A percentile compares a stretch with the other conserved stretches of the same genome.
Evolutionary conservation across 2,888 invertebrate species (phyloP).

Genomic region (Rhaphigaster nebulosa): DNA sequence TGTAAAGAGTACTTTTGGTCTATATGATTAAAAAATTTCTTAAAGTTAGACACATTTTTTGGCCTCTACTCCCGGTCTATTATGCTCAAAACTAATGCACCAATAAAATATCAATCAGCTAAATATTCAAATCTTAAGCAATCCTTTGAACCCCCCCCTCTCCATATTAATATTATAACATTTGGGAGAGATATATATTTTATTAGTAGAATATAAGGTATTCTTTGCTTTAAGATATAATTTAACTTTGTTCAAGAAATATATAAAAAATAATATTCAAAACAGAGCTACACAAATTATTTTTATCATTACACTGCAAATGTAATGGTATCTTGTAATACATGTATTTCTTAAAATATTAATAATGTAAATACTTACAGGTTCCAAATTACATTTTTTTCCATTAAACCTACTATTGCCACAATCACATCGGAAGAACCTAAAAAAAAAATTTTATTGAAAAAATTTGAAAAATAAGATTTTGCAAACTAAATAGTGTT

Average conservation of each 20-base stretch:
- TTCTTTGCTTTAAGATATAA: no score
- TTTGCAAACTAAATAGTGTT: neutral
- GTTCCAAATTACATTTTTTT: slow-evolving; percentile 78
- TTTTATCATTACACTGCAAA: no score
- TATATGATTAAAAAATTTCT: no score
- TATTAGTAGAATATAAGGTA: neutral
- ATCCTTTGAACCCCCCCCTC: neutral
- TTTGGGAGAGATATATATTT: neutral
- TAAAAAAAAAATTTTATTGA: slow-evolving; percentile 66
- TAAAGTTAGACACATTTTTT: no score
- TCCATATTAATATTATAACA: neutral
- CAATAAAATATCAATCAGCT: neutral
- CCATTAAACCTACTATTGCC: slow-evolving; percentile 84
- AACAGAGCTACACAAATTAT: no score
- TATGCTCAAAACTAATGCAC: no score
- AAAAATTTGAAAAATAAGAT: neutral
- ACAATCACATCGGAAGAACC: slow-evolving; percentile 96
- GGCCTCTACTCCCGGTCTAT: no score
- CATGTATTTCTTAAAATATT: neutral
- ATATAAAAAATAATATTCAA: no score
- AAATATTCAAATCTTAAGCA: neutral
- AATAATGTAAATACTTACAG: slow-evolving; percentile 69
- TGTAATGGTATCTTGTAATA: neutral
- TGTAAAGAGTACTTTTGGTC: no score
- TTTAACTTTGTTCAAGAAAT: no score